Evolutionary conservation across 2,113 vertebrate genomes (phyloP).

Genomic region (Acinonyx jubatus): DNA sequence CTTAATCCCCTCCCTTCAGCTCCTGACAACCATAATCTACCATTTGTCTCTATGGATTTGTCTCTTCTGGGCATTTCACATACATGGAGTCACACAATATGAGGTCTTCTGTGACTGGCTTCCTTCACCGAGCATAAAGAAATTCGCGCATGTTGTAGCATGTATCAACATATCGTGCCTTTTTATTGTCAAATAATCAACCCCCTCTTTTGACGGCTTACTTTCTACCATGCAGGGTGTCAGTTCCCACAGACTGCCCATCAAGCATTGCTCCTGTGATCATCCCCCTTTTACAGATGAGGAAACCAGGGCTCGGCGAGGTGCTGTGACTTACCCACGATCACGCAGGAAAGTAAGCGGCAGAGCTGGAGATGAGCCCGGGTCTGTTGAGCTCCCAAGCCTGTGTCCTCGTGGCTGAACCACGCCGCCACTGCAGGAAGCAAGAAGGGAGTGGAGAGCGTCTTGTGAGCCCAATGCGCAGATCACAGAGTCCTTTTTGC

Average conservation of each 20-base stretch:
- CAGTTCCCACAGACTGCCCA: background rate
- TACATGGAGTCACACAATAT: background rate
- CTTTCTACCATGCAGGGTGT: background rate
- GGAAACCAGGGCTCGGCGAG: background rate
- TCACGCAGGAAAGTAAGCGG: background rate
- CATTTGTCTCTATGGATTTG: background rate
- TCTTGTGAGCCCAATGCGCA: fast-evolving
- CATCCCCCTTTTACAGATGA: background rate
- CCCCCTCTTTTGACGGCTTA: background rate
- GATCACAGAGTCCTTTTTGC: background rate
- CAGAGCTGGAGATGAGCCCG: background rate
- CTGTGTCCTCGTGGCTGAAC: background rate
- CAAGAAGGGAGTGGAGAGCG: background rate
- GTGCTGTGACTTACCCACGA: background rate
- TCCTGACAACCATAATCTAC: background rate
- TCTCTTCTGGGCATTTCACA: background rate
- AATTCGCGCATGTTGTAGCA: no score
- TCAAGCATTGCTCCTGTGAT: background rate
- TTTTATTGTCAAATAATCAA: background rate
- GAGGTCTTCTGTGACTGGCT: background rate
- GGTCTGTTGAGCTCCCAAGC: background rate
- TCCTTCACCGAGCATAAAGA: background rate
- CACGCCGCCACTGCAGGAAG: background rate
- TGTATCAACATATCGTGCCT: background rate
- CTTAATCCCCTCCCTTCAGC: no score